phyloP scores from a whole-genome alignment of 2,113 vertebrate species.

The Nerophis ophidion region DNA sequence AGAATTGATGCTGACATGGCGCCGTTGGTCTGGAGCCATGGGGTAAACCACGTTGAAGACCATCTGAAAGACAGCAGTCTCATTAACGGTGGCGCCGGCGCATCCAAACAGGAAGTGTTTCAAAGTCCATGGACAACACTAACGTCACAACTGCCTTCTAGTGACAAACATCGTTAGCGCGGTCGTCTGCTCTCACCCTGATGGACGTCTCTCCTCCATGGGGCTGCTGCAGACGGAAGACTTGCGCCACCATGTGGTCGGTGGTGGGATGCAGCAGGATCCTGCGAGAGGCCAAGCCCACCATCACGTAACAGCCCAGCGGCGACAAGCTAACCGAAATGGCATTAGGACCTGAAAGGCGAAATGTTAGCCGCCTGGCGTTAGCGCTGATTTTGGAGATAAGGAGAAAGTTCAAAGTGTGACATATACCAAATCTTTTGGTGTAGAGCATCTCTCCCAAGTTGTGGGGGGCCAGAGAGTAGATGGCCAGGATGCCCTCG shows the following conservation, averaged over 20 bases:
- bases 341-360: conserved; percentile 85
- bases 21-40: conserved; percentile 95
- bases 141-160: background rate
- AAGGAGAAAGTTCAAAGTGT: too few species aligned
- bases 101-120: background rate
- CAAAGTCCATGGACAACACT: background rate
- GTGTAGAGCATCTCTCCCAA: conserved; percentile 98
- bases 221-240: conserved; percentile 96
- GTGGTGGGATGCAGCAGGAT: conserved; percentile 95
- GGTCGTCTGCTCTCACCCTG: conserved; percentile 74
- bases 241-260: conserved; percentile 99
- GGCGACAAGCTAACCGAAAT: conserved; percentile 97
- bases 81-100: background rate
- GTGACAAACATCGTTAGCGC: background rate
- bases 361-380: background rate
- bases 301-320: conserved; percentile 97
- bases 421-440: conserved; percentile 86
- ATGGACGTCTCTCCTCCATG: conserved; percentile 97
- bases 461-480: conserved; percentile 96
- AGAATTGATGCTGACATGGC: conserved; percentile 98
- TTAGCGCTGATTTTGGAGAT: background rate
- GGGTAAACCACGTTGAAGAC: conserved; percentile 98
- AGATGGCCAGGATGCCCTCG: conserved; percentile 94
- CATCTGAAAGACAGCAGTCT: conserved; percentile 73
- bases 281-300: conserved; percentile 91